phyloP scores from a whole-genome alignment of 2,113 vertebrate genomes.

The Ginglymostoma cirratum region DNA sequence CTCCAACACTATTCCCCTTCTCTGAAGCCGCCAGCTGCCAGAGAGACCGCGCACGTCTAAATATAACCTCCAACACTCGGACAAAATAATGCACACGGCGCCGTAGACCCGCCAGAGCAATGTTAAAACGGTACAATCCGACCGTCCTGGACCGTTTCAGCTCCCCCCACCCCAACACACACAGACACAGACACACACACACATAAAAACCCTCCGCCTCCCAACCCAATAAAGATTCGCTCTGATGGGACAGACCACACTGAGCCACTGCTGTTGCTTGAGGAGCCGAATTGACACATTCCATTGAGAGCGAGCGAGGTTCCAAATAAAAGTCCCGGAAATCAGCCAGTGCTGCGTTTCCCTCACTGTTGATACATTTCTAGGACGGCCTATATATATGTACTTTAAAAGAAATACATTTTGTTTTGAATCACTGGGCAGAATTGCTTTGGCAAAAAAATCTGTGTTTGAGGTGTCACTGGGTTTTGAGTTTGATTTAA shows the following conservation, averaged over 20 bases:
- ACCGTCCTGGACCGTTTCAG: background rate
- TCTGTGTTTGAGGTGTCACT: background rate
- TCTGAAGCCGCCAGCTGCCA: no score
- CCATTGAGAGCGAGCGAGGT: background rate
- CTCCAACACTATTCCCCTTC: no score
- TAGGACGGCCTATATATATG: background rate
- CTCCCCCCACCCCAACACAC: background rate
- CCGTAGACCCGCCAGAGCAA: no score
- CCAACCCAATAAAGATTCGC: no score
- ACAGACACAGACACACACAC: background rate
- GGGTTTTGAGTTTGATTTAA: background rate
- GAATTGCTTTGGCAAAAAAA: background rate
- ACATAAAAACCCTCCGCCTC: no score
- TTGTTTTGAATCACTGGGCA: background rate
- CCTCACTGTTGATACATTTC: background rate
- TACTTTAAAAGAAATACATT: no score
- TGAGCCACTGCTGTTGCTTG: background rate
- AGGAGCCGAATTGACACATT: background rate
- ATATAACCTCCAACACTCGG: background rate
- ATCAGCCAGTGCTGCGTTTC: background rate
- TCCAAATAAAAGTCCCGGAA: background rate
- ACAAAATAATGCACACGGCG: background rate
- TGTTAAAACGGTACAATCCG: background rate
- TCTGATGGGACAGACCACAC: no score
- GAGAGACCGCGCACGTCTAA: no score